Conservation (phyloP, 2,113 vertebrate species). For the Microtus ochrogaster region DNA sequence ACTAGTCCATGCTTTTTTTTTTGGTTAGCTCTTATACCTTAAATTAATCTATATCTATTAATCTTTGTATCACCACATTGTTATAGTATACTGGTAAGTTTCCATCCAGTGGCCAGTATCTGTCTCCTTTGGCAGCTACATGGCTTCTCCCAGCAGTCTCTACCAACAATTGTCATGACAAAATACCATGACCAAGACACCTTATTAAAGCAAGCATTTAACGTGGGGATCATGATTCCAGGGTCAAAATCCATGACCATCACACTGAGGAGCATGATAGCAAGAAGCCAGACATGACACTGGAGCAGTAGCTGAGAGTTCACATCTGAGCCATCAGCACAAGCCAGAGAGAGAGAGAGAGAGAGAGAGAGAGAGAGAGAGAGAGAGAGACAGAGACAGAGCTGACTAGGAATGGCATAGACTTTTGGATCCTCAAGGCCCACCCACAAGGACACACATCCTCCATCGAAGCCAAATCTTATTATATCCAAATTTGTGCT, state of each 20-base stretch:
- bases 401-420: neutral
- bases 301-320: neutral
- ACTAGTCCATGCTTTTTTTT: no score
- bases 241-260: neutral
- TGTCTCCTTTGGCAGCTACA: no score
- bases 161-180: no score
- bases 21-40: no score
- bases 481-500: no score
- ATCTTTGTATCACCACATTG: no score
- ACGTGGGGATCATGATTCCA: no score
- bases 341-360: neutral
- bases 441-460: neutral
- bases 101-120: no score
- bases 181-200: no score
- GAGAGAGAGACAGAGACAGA: fast-evolving
- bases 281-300: neutral
- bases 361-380: neutral
- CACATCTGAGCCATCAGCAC: neutral
- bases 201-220: neutral
- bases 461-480: neutral
- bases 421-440: neutral
- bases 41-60: no score
- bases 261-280: neutral
- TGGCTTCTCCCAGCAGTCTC: no score
- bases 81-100: no score